Conservation (phyloP, 2,888 invertebrate species). For the Thera obeliscata region DNA sequence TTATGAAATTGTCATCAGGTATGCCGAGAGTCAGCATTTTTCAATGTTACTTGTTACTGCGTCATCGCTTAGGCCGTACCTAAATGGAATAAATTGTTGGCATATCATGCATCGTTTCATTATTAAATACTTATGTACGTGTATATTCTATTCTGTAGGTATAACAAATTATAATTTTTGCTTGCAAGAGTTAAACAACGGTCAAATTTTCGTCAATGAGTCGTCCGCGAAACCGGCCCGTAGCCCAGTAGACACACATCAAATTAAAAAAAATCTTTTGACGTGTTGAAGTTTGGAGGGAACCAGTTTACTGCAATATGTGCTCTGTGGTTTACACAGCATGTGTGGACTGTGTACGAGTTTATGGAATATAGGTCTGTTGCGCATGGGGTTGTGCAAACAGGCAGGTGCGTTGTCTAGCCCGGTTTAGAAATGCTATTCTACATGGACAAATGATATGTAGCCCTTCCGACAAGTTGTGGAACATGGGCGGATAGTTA, state of each 20-base stretch:
- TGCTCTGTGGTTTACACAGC: not conserved
- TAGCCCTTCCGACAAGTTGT: conserved; percentile 13
- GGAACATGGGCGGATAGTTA: not conserved
- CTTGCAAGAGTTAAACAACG: no score
- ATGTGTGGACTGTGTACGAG: not conserved
- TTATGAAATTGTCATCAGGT: conserved; percentile 1
- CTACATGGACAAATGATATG: conserved; percentile 21
- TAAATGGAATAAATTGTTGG: conserved; percentile 1
- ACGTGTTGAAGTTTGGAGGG: not conserved
- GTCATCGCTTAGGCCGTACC: conserved; percentile 1
- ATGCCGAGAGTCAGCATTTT: conserved; percentile 17
- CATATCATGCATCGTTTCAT: not conserved
- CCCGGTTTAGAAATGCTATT: conserved; percentile 8
- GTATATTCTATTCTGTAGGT: no score
- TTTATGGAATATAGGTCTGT: conserved; percentile 7
- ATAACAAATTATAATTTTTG: no score
- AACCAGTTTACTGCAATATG: not conserved
- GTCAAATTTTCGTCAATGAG: no score
- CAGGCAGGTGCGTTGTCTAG: conserved; percentile 33
- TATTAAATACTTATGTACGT: no score
- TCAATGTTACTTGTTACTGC: conserved; percentile 15
- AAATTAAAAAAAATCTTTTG: not conserved
- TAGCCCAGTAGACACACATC: no score
- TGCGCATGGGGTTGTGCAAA: conserved; percentile 32
- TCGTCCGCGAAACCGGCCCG: no score